phyloP scores from a whole-genome alignment of 2,888 invertebrate species.

The Malthinus seriepunctatus region DNA sequence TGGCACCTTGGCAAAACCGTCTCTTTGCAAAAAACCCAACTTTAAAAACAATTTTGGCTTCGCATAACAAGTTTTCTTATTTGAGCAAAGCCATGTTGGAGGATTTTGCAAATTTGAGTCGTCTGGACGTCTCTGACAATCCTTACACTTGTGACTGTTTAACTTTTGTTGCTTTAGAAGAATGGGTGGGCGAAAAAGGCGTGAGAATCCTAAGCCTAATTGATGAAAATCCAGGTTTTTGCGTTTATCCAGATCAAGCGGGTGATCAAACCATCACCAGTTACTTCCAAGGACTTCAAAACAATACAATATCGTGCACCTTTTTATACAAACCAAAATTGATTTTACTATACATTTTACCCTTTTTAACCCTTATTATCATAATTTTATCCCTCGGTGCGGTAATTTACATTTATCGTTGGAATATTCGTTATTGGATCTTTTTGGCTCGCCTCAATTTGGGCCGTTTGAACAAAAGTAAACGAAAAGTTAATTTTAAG shows the following conservation, averaged over 20 bases:
- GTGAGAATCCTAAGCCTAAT: slow-evolving; percentile 20
- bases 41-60: slow-evolving; percentile 53
- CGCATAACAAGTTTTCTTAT: slow-evolving; percentile 61
- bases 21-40: slow-evolving; percentile 56
- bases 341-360: slow-evolving; percentile 10
- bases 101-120: slow-evolving; percentile 57
- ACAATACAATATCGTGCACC: slow-evolving; percentile 29
- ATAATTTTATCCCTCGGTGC: slow-evolving; percentile 1
- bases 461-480: slow-evolving; percentile 50
- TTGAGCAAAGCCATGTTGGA: slow-evolving; percentile 62
- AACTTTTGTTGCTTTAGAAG: slow-evolving; percentile 54
- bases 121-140: slow-evolving; percentile 59
- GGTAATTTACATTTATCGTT: slow-evolving; percentile 42
- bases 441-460: slow-evolving; percentile 61
- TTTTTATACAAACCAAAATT: slow-evolving; percentile 8
- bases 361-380: slow-evolving; percentile 6
- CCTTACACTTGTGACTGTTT: slow-evolving; percentile 61
- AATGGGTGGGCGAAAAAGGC: slow-evolving; percentile 54
- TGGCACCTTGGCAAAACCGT: slow-evolving; percentile 60
- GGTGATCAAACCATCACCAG: slow-evolving; percentile 36
- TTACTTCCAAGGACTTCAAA: slow-evolving; percentile 32
- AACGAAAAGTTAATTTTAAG: slow-evolving; percentile 42
- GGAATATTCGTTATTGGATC: slow-evolving; percentile 51
- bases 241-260: slow-evolving; percentile 36
- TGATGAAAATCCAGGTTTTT: slow-evolving; percentile 25